Evolutionary conservation across 2,113 vertebrate species (phyloP).

Genomic region (Trachemys scripta): DNA sequence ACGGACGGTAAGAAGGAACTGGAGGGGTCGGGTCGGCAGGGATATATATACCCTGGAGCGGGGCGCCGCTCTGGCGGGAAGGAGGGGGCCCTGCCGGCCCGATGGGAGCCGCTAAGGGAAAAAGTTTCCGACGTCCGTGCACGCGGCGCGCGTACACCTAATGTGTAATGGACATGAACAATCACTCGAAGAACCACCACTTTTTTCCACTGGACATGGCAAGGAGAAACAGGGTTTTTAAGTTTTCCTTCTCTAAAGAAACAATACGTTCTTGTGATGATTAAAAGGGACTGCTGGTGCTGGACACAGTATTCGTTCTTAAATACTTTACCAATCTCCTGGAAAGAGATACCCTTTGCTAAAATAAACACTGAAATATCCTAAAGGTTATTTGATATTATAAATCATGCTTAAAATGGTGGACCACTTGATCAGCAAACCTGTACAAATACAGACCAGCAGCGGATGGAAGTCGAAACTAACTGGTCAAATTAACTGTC

Average conservation of each 20-base stretch:
- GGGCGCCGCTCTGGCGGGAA: no score
- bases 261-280: neutral
- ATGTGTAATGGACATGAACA: no score
- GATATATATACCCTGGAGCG: no score
- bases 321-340: neutral
- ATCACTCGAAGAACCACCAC: neutral
- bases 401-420: neutral
- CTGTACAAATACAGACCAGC: neutral
- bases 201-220: neutral
- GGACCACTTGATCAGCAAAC: neutral
- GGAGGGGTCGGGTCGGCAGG: no score
- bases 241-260: neutral
- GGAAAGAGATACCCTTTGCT: neutral
- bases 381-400: neutral
- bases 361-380: neutral
- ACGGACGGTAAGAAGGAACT: no score
- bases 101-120: no score
- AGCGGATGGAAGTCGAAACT: neutral
- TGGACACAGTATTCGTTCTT: neutral
- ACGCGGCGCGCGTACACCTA: no score
- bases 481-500: neutral
- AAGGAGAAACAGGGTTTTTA: neutral
- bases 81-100: no score
- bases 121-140: no score
- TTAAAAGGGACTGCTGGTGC: neutral